These are phyloP conservation scores for Tenthredo distinguenda DNA, from an alignment of 2,888 invertebrate species.

Conservation along the genomic window DNA sequence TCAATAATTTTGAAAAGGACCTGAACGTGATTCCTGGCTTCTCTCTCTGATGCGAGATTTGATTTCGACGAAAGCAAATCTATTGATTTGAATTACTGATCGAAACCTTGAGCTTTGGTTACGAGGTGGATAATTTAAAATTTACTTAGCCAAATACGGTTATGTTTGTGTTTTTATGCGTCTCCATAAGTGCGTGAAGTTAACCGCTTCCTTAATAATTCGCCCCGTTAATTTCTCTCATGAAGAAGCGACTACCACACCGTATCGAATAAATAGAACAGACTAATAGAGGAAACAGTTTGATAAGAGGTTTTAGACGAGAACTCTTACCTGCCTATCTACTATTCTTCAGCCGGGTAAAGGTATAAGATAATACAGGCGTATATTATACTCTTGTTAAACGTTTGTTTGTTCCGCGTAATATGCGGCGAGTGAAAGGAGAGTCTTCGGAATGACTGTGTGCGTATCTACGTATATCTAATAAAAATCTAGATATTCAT, in stretches of 20 bases:
- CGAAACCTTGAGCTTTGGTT: too few species aligned
- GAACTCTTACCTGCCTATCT: background rate
- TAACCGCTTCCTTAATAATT: constrained; percentile 43
- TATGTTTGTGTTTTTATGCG: background rate
- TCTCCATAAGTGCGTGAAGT: constrained; percentile 45
- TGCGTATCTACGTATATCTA: background rate
- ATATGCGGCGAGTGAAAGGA: constrained; percentile 39
- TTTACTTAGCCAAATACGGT: background rate
- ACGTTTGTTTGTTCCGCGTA: constrained; percentile 46
- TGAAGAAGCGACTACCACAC: background rate
- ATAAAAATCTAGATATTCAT: constrained; percentile 1
- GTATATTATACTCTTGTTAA: constrained; percentile 46
- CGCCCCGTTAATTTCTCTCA: constrained; percentile 45
- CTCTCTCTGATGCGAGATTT: too few species aligned
- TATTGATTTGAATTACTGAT: too few species aligned
- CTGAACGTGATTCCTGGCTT: too few species aligned
- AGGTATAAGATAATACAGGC: constrained; percentile 15
- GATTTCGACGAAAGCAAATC: too few species aligned
- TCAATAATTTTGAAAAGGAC: too few species aligned
- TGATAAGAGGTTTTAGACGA: constrained; percentile 14
- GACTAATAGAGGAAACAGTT: constrained; percentile 43
- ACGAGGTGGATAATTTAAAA: too few species aligned
- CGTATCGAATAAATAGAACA: constrained; percentile 31
- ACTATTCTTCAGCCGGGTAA: background rate
- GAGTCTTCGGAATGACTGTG: background rate